A percentile compares a stretch with the other conserved stretches of the same genome.
Conservation (phyloP, 2,113 vertebrate genomes). For the Amazona guildingii region DNA sequence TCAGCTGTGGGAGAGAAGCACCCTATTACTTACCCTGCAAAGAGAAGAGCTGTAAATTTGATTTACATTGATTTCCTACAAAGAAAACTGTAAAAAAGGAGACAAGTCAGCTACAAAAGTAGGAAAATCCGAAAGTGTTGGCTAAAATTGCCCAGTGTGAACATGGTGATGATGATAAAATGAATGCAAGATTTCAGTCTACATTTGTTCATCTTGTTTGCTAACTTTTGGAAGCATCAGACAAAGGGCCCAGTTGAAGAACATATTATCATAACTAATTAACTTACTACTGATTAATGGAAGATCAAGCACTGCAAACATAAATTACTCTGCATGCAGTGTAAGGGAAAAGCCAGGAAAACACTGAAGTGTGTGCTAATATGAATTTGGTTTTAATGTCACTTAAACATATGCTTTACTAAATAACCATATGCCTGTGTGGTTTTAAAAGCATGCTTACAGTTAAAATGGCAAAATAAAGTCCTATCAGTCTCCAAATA, state of each 20-base stretch:
- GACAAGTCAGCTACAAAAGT: neutral
- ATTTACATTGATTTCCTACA: neutral
- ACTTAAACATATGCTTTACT: neutral
- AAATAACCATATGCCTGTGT: rapidly evolving
- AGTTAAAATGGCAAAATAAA: neutral
- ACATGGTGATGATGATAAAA: neutral
- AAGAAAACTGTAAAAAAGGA: neutral
- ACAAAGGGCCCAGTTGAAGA: neutral
- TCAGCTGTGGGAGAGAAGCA: neutral
- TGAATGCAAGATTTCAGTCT: neutral
- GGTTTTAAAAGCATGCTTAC: neutral
- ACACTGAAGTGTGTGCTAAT: neutral
- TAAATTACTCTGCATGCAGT: neutral
- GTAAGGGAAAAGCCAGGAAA: neutral
- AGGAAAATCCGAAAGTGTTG: neutral
- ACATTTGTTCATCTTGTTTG: neutral
- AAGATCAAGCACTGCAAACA: neutral
- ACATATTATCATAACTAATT: neutral
- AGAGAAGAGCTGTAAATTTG: neutral
- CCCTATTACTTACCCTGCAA: neutral
- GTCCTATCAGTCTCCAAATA: neutral
- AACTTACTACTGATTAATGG: neutral
- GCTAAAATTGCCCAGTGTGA: neutral
- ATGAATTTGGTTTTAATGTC: neutral
- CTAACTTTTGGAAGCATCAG: neutral